Conservation (phyloP, 1,140 invertebrate species). For the Dolichoris vasculosae region DNA sequence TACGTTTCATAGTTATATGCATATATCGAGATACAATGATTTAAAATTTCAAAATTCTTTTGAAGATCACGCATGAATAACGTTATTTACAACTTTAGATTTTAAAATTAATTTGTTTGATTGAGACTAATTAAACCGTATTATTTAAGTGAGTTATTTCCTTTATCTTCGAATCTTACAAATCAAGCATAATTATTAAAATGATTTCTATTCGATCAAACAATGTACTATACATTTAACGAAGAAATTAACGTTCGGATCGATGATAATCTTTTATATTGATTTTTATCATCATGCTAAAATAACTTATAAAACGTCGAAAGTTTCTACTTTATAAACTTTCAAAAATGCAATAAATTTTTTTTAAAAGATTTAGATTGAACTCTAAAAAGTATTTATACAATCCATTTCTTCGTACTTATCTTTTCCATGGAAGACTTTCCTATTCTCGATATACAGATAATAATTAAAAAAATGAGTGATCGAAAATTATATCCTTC, state of each 20-base stretch:
- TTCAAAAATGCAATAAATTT: neutral
- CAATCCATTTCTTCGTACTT: neutral
- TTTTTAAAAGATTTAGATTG: neutral
- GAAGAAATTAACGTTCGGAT: neutral
- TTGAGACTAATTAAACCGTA: too few species aligned
- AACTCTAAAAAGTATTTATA: neutral
- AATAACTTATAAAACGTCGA: neutral
- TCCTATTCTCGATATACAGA: too few species aligned
- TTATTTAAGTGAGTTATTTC: too few species aligned
- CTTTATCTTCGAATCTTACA: neutral
- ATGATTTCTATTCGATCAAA: neutral
- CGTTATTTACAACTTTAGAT: too few species aligned
- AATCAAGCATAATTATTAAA: neutral
- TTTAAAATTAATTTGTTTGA: too few species aligned
- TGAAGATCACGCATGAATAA: too few species aligned
- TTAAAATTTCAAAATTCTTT: too few species aligned
- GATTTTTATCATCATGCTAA: neutral
- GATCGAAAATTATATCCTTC: constrained; percentile 16
- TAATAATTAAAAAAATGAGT: too few species aligned
- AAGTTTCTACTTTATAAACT: neutral
- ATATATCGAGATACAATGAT: too few species aligned
- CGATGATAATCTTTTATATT: neutral
- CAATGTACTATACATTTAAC: neutral
- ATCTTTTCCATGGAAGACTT: too few species aligned
- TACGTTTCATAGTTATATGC: too few species aligned